Percentiles rank a stretch among this genome's conserved stretches.
Evolutionary conservation across 2,797 vertebrate species (phyloP).

Genomic region (Crenuchus spilurus): DNA sequence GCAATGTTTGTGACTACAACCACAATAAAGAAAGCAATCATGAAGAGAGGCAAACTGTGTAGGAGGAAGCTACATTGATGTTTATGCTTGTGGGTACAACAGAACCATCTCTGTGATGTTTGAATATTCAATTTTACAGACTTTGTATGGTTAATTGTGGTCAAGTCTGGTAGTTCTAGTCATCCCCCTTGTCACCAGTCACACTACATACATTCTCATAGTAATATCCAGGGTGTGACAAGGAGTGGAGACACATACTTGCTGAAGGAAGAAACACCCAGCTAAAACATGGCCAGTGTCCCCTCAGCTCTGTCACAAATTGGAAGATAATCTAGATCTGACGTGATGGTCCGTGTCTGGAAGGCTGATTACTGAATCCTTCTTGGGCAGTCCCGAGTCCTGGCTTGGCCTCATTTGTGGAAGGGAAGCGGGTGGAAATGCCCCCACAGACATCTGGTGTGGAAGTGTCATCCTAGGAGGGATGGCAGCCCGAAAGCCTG

Average conservation of each 20-base stretch:
- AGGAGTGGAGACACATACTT: constrained; percentile 42
- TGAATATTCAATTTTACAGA: constrained; percentile 58
- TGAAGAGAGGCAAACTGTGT: constrained; percentile 60
- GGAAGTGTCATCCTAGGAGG: constrained; percentile 72
- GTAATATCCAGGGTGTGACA: constrained; percentile 57
- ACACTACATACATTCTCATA: constrained; percentile 71
- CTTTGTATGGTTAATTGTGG: constrained; percentile 51
- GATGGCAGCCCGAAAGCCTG: constrained; percentile 61
- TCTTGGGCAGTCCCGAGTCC: constrained; percentile 78
- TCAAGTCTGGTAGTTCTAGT: constrained; percentile 49
- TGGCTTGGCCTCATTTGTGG: constrained; percentile 66
- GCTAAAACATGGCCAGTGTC: constrained; percentile 1
- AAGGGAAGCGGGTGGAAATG: constrained; percentile 72
- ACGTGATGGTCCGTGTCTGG: constrained; percentile 85
- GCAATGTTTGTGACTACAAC: constrained; percentile 56
- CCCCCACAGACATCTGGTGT: constrained; percentile 79
- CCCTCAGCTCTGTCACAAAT: constrained; percentile 76
- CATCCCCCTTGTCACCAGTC: constrained; percentile 47
- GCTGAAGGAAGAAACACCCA: constrained; percentile 37
- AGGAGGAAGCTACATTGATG: constrained; percentile 66
- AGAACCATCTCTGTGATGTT: constrained; percentile 67
- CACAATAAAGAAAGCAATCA: constrained; percentile 56
- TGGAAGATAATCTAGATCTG: constrained; percentile 93
- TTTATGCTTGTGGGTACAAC: constrained; percentile 61
- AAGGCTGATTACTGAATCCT: constrained; percentile 82